These are phyloP conservation scores for Stegastes partitus DNA, from an alignment of 2,113 vertebrate genomes.

Conservation along the genomic window DNA sequence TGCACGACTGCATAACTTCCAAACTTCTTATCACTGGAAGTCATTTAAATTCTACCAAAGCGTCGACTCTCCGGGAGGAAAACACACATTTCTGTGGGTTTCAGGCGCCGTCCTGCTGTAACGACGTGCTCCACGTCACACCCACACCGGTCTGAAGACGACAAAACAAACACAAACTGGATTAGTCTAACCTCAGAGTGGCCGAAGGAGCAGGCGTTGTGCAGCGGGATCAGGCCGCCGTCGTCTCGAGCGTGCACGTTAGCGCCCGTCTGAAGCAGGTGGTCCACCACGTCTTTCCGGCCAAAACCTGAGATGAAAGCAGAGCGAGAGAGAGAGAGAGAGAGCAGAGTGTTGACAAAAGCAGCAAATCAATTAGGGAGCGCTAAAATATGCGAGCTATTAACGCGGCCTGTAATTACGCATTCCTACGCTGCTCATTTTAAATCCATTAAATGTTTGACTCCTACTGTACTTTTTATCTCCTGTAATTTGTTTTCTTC, in stretches of 20 bases:
- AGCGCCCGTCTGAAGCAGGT: conserved; percentile 94
- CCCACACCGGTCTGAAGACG: too few species aligned
- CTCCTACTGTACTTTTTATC: background rate
- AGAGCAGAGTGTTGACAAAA: background rate
- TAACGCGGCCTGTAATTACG: background rate
- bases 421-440: background rate
- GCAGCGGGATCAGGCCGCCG: conserved; percentile 97
- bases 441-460: background rate
- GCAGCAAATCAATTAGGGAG: background rate
- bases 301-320: conserved; percentile 89
- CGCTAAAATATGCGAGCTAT: background rate
- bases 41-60: too few species aligned
- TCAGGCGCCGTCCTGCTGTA: background rate
- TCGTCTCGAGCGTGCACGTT: conserved; percentile 95
- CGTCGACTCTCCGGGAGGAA: too few species aligned
- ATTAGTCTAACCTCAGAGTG: conserved; percentile 87
- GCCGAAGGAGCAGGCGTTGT: conserved; percentile 98
- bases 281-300: conserved; percentile 95
- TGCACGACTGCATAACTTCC: background rate
- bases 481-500: too few species aligned
- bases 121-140: too few species aligned
- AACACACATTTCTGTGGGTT: background rate
- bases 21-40: too few species aligned
- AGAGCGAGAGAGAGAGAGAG: background rate
- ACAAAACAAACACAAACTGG: too few species aligned